Conservation (phyloP, 2,888 invertebrate species). For the Alloscopus bannaensis region DNA sequence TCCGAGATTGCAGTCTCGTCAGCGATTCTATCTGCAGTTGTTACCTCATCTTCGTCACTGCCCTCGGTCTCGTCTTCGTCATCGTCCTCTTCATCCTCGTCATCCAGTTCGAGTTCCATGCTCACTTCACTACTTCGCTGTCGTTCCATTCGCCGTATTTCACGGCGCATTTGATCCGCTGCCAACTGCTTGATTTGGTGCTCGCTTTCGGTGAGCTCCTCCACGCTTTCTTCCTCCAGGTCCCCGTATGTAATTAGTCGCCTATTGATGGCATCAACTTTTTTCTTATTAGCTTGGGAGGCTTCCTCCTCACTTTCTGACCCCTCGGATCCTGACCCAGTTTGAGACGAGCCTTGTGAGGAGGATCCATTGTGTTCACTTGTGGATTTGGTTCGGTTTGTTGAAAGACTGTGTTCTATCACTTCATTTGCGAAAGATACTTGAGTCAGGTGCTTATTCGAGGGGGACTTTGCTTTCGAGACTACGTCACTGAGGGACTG, state of each 20-base stretch:
- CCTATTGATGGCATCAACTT: conserved; percentile 21
- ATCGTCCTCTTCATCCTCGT: conserved; percentile 27
- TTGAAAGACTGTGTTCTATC: conserved; percentile 57
- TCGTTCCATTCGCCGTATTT: conserved; percentile 31
- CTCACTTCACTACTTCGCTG: neutral
- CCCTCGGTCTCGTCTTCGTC: conserved; percentile 32
- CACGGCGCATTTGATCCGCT: conserved; percentile 12
- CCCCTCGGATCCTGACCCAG: neutral
- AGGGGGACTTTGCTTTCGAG: neutral
- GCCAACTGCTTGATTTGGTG: conserved; percentile 24
- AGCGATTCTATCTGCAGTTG: too few relatives aligned
- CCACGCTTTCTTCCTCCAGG: conserved; percentile 17
- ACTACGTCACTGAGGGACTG: conserved; percentile 25
- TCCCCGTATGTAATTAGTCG: conserved; percentile 26
- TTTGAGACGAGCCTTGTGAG: conserved; percentile 13
- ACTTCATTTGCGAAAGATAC: conserved; percentile 43
- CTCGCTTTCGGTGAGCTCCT: neutral
- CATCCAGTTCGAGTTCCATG: neutral
- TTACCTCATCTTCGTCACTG: conserved; percentile 28
- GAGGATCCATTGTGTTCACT: conserved; percentile 20
- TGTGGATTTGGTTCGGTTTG: conserved; percentile 18
- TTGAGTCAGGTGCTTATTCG: neutral
- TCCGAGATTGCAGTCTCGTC: too few relatives aligned
- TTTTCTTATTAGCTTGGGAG: neutral
- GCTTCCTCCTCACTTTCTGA: neutral